Percentiles rank a stretch among this genome's conserved stretches.
phyloP scores from a whole-genome alignment of 2,888 invertebrate species.

The Pyrgus malvae region DNA sequence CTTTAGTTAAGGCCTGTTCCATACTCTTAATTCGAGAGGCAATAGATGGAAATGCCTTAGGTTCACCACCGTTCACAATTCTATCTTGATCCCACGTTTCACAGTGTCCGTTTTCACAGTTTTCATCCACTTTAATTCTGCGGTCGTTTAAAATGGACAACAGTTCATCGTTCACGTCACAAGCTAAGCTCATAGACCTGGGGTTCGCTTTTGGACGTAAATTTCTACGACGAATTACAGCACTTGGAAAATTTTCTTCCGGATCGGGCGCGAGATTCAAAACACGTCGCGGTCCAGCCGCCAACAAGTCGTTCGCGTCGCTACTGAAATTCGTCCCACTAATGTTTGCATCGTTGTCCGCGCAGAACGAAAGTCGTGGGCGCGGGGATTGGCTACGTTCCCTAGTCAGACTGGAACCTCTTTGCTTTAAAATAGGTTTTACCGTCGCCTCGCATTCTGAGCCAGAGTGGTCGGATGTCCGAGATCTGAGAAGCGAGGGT shows the following conservation, averaged over 20 bases:
- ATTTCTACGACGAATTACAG: slow-evolving; percentile 71
- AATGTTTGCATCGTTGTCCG: slow-evolving; percentile 74
- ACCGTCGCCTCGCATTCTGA: slow-evolving; percentile 82
- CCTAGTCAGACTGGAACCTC: slow-evolving; percentile 81
- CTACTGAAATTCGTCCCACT: slow-evolving; percentile 72
- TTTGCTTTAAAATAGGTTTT: slow-evolving; percentile 85
- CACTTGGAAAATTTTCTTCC: slow-evolving; percentile 70
- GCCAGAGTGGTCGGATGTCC: slow-evolving; percentile 78
- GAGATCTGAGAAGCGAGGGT: slow-evolving; percentile 79
- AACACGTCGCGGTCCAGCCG: slow-evolving; percentile 74
- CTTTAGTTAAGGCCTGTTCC: slow-evolving; percentile 79
- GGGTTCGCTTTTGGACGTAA: slow-evolving; percentile 67
- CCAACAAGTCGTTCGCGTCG: slow-evolving; percentile 71
- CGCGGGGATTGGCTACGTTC: slow-evolving; percentile 83
- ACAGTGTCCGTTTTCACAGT: slow-evolving; percentile 61
- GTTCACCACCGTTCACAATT: slow-evolving; percentile 43
- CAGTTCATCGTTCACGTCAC: slow-evolving; percentile 76
- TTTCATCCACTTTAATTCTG: slow-evolving; percentile 71
- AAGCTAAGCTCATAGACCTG: slow-evolving; percentile 72
- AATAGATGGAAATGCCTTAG: slow-evolving; percentile 82
- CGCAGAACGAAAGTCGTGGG: slow-evolving; percentile 84
- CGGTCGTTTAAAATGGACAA: slow-evolving; percentile 72
- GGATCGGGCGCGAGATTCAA: slow-evolving; percentile 62
- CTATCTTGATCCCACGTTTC: slow-evolving; percentile 50
- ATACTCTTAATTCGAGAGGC: slow-evolving; percentile 86